phyloP scores from a whole-genome alignment of 2,888 invertebrate species.

The Trisateles emortualis region DNA sequence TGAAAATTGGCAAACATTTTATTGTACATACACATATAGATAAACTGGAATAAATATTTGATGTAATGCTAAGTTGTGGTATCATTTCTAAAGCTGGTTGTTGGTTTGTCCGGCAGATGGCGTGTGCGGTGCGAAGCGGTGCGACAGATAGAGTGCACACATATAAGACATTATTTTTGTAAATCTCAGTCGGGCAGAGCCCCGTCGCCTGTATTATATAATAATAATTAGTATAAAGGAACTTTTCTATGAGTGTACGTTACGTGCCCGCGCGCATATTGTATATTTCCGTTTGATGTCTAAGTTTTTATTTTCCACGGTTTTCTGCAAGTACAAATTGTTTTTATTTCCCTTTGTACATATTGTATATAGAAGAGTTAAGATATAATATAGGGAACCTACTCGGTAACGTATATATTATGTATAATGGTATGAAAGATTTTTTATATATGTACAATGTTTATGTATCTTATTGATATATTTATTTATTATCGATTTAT shows the following conservation, averaged over 20 bases:
- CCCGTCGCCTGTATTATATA: slow-evolving; percentile 67
- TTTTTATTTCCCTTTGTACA: slow-evolving; percentile 86
- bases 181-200: slow-evolving; percentile 70
- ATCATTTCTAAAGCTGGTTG: slow-evolving; percentile 40
- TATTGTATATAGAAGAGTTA: slow-evolving; percentile 84
- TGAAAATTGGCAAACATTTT: slow-evolving; percentile 1
- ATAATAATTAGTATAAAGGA: slow-evolving; percentile 54
- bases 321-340: slow-evolving; percentile 87
- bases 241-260: slow-evolving; percentile 64
- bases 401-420: slow-evolving; percentile 70
- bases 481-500: slow-evolving; percentile 78
- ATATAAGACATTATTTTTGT: slow-evolving; percentile 69
- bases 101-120: slow-evolving; percentile 66
- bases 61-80: slow-evolving; percentile 31
- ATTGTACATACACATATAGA: slow-evolving; percentile 30
- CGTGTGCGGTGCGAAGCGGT: slow-evolving; percentile 59
- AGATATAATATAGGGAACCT: slow-evolving; percentile 69
- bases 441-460: slow-evolving; percentile 82
- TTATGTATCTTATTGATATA: slow-evolving; percentile 81
- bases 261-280: slow-evolving; percentile 51
- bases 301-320: slow-evolving; percentile 75
- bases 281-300: slow-evolving; percentile 78
- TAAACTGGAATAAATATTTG: slow-evolving; percentile 36
- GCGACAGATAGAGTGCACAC: slow-evolving; percentile 70
- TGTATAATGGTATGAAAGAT: slow-evolving; percentile 74